Evolutionary conservation across 2,113 vertebrate genomes (phyloP), one percentile per base, ranked within the genome.

Genomic region (Paramisgurnus dabryanus): DNA sequence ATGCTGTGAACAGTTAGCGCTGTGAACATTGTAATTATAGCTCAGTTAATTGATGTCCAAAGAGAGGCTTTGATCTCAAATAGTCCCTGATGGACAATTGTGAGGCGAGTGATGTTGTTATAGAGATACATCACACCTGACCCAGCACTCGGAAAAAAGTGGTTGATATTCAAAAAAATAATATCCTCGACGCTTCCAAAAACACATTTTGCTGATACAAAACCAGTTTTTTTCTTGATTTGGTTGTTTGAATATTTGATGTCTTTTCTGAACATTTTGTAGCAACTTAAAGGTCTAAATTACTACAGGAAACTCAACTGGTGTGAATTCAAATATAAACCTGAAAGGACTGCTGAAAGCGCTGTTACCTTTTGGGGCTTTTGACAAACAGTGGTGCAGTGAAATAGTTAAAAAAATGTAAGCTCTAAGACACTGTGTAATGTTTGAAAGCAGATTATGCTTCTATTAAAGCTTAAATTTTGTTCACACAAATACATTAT

Each of bases 21-120:
- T 53, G 61, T 76, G 73, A 65, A 72, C 34, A 72, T 41, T 40
- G 69, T 55, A 80, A 80, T 80, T 80, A 80, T 72, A 61, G 78
- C 47, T 43, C 47, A 65, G 70, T 41, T 50, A 79, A 71, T 79
- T 64, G 60, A 43, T 71, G 68, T 50, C 58, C 47, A 73, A 43
- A 80, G 47, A 74, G 65, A 65, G 41, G 70, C 63, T 75, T 60
- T 75, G 79, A 80, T 75, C 79, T 80, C 47, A 74, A 39, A 58
- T 13, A 65, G 15, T 80, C 79, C 70, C 79, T 47, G 43, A 74
- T 65, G 79, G 50, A 66, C 50, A 43, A 80, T 55, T 40, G 49
- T 43, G 70, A 74, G 40, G 65, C 50, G 1, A 57, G 61, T 65
- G 72, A 75, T 47, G 70, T 12, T 67, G 40, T 34, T 57, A 55